phyloP scores from a whole-genome alignment of 35 echinoderm and acorn worm species.

The Acanthaster planci region DNA sequence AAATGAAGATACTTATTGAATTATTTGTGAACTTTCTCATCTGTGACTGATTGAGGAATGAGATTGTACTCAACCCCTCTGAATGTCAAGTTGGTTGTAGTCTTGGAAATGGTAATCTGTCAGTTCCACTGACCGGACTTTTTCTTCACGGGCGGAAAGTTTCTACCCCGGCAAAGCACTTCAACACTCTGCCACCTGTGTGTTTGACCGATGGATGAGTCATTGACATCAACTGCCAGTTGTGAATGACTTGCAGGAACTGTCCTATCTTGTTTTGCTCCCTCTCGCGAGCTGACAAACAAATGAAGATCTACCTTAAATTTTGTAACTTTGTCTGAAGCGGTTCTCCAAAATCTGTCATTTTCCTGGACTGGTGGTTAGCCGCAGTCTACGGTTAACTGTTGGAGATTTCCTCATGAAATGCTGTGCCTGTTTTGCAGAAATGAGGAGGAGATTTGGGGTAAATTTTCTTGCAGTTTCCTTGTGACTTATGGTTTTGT shows the following conservation, averaged over 20 bases:
- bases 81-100: background rate
- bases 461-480: background rate
- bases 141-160: background rate
- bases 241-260: background rate
- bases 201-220: background rate
- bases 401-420: background rate
- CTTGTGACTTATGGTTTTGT: too few relatives aligned
- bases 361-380: too few relatives aligned
- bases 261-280: too few relatives aligned
- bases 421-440: slow-evolving; percentile 25
- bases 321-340: too few relatives aligned
- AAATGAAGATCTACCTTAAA: too few relatives aligned
- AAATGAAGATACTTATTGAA: background rate
- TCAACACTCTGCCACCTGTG: background rate
- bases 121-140: background rate
- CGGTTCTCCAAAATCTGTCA: too few relatives aligned
- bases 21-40: background rate
- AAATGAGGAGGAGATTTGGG: background rate
- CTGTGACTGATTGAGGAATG: background rate
- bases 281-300: too few relatives aligned
- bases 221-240: slow-evolving; percentile 7
- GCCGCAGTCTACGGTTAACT: too few relatives aligned
- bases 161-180: background rate
- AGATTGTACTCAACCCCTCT: background rate
- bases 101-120: background rate